Evolutionary conservation across 2,113 vertebrate species (phyloP), one percentile per base, ranked within the genome.

Genomic region (Phainopepla nitens): DNA sequence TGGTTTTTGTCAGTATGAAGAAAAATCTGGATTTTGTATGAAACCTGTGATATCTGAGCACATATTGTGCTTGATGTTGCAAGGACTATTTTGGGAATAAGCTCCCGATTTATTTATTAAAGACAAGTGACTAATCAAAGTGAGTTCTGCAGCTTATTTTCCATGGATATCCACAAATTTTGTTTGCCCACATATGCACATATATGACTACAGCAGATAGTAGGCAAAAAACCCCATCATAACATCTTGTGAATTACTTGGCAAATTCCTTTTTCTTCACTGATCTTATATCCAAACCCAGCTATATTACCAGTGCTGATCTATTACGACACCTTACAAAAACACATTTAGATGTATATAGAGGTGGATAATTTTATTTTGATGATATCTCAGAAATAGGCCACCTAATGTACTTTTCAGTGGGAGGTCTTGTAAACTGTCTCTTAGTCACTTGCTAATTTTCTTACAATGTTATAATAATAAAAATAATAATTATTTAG

Each of bases 401-500:
- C 35, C 35, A 89, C n/a, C 57, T 90, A 83, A 62, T 69, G 76
- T 65, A 89, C 90, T 95, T 96, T 95, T 94, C 97, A 58, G 76
- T 80, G 57, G 71, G 91, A 85, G 70, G 58, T 88, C 82, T 91
- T 68, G 23, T 90, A 92, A 95, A 89, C 76, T 82, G 44, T 91
- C 27, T 77, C 51, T 76, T 62, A 93, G 71, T 92, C 89, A 93
- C 78, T 94, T 82, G 64, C 35, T 96, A 91, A 95, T 96, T 95
- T 90, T 94, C 90, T 81, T 80, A 79, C 44, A 79, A 58, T 80
- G 66, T 88, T 95, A 83, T 80, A 94, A 79, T 89, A 94, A 87
- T 96, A 94, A 94, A 90, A 96, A 97, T 96, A 96, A 92, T 95
- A 90, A 93, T 92, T 89, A 96, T 94, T 94, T 94, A 95, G 94